Percentiles rank a stretch among this genome's conserved stretches.
Conservation (phyloP, 2,113 vertebrate genomes). For the Calyptommatus sinebrachiatus region DNA sequence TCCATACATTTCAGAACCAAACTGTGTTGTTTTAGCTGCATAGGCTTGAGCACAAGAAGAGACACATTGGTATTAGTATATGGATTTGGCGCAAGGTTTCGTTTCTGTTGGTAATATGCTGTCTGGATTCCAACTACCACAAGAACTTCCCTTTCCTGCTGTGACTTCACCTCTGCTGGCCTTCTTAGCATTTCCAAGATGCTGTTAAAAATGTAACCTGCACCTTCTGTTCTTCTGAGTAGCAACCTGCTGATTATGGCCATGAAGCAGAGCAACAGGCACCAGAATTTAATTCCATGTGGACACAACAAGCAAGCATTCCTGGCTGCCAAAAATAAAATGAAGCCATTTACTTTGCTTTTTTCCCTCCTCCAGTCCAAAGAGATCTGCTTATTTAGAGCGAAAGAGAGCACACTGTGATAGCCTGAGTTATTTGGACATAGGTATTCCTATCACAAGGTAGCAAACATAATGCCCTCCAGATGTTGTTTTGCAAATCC, state of each 20-base stretch:
- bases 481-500: not conserved
- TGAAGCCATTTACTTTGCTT: not conserved
- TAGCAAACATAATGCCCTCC: not conserved
- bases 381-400: constrained; percentile 27
- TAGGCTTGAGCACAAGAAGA: not conserved
- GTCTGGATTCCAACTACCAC: constrained; percentile 17
- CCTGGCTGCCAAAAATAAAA: constrained; percentile 38
- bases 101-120: rapidly evolving
- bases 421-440: not conserved
- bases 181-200: not conserved
- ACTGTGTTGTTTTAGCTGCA: not conserved
- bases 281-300: constrained; percentile 52
- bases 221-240: not conserved
- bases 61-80: not conserved
- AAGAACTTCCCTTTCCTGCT: not conserved
- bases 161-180: not conserved
- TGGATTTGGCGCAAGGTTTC: not conserved
- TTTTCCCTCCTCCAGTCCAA: constrained; percentile 19
- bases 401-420: not conserved
- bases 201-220: not conserved
- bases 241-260: rapidly evolving
- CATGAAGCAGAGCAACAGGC: not conserved
- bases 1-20: not conserved
- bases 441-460: no score
- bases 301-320: constrained; percentile 49